Evolutionary conservation across 2,888 invertebrate species (phyloP), one percentile per base, ranked within the genome.

Genomic region (Abrostola triplasia): DNA sequence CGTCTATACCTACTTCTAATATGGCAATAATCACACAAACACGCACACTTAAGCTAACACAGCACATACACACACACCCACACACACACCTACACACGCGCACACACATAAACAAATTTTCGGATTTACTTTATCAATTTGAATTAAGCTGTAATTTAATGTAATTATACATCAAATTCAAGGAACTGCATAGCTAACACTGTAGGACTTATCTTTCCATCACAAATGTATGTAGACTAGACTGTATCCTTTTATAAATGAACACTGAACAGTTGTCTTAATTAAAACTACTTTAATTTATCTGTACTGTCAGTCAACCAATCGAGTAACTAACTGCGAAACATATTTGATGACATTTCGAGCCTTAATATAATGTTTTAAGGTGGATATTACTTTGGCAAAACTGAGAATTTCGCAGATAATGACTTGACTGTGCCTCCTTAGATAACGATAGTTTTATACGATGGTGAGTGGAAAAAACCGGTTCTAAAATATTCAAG

Each of bases 401-500:
- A 8, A 12, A 11, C 0, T 9, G 50, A 55, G 10, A 62, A 72
- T 72, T 71, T 69, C 6, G 77, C 64, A 67, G 64, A 79, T 67
- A 75, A 64, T 67, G 59, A 49, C 47, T 55, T 6, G 50, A 50
- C 49, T 73, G 63, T 76, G 51, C 59, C 53, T 52, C 56, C 66
- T 64, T 63, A 65, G 77, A 77, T 77, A 77, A 80, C 54, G 65
- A 57, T 62, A 71, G 63, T 69, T 59, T 47, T 66, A 56, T 79
- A 60, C 67, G 64, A 61, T 11, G 64, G 59, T 24, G 59, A 67
- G 54, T 71, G 63, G 56, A 57, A 65, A 68, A 68, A 73, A 73
- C 80, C 58, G 62, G 70, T 71, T 68, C 41, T 36, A 41, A 44
- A 49, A 52, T 38, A 41, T 53, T 64, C 37, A 55, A 50, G 36